A percentile compares a stretch with the other conserved stretches of the same genome.
Conservation (phyloP, 1,140 invertebrate species). For the Meloidogyne chitwoodi region DNA sequence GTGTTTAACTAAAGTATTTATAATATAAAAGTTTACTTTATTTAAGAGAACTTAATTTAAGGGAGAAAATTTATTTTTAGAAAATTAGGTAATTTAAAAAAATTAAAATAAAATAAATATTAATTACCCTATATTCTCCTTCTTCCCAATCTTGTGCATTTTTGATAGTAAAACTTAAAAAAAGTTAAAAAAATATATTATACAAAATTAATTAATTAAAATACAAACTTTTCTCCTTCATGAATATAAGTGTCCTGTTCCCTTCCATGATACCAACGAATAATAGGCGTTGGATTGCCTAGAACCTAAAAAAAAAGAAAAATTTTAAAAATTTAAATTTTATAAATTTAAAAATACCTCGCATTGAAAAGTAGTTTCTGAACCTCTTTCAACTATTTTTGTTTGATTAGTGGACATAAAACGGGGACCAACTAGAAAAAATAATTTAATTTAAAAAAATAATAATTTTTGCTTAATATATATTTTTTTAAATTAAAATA, state of each 20-base stretch:
- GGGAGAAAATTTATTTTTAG: not conserved
- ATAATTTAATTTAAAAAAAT: not conserved
- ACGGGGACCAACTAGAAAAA: slow-evolving; percentile 41
- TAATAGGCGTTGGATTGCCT: slow-evolving; percentile 49
- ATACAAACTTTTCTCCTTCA: slow-evolving; percentile 25
- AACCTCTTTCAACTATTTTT: slow-evolving; percentile 45
- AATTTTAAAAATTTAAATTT: not conserved
- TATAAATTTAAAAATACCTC: slow-evolving; percentile 15
- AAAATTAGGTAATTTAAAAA: not conserved
- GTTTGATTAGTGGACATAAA: slow-evolving; percentile 54
- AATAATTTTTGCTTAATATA: not conserved
- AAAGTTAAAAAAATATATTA: too few relatives aligned
- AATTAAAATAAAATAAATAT: not conserved
- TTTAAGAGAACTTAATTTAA: too few relatives aligned
- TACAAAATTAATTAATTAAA: too few relatives aligned
- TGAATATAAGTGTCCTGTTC: slow-evolving; percentile 31
- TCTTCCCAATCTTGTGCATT: slow-evolving; percentile 47
- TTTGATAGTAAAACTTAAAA: slow-evolving; percentile 50
- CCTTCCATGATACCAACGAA: slow-evolving; percentile 39
- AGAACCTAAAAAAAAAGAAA: slow-evolving; percentile 11
- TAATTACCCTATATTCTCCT: slow-evolving; percentile 47
- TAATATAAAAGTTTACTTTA: too few relatives aligned
- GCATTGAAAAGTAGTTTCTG: slow-evolving; percentile 46
- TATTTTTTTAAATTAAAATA: not conserved
- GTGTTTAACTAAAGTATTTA: too few relatives aligned